Conservation (phyloP, 2,888 invertebrate species). For the Diadegma fenestrale region DNA sequence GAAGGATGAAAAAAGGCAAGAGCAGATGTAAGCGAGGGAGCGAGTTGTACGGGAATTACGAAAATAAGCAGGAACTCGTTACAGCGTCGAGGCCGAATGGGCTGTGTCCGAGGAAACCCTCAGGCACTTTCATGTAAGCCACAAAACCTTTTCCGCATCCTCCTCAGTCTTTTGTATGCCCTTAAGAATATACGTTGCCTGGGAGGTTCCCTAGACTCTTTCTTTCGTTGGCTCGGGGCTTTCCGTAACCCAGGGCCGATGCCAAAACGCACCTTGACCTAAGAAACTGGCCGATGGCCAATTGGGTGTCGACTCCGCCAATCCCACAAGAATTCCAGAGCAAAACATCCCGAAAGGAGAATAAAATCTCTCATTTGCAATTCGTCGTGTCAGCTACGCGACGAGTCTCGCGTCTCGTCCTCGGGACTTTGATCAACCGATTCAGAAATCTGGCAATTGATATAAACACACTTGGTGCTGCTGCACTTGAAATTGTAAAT, state of each 20-base stretch:
- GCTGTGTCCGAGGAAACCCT: background rate
- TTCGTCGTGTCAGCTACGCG: background rate
- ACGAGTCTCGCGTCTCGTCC: too few species aligned
- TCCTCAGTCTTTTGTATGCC: background rate
- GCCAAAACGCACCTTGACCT: constrained; percentile 71
- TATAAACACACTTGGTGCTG: constrained; percentile 15
- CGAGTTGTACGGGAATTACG: constrained; percentile 44
- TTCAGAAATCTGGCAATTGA: too few species aligned
- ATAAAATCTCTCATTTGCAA: background rate
- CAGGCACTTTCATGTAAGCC: background rate
- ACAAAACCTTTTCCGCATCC: constrained; percentile 1
- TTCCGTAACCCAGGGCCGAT: background rate
- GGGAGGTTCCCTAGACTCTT: too few species aligned
- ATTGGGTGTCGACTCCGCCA: constrained; percentile 63
- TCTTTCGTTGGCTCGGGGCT: constrained; percentile 11
- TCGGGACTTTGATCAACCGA: too few species aligned
- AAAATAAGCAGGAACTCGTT: constrained; percentile 36
- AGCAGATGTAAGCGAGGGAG: background rate
- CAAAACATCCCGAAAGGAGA: background rate
- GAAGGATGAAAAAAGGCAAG: constrained; percentile 64
- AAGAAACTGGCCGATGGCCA: constrained; percentile 71
- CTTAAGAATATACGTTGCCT: constrained; percentile 4
- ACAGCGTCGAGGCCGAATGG: constrained; percentile 24
- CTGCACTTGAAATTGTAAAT: constrained; percentile 15
- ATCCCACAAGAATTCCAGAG: background rate